Base-by-base conservation (phyloP, 2,113 vertebrate genomes). In the Fulmarus glacialis region DNA sequence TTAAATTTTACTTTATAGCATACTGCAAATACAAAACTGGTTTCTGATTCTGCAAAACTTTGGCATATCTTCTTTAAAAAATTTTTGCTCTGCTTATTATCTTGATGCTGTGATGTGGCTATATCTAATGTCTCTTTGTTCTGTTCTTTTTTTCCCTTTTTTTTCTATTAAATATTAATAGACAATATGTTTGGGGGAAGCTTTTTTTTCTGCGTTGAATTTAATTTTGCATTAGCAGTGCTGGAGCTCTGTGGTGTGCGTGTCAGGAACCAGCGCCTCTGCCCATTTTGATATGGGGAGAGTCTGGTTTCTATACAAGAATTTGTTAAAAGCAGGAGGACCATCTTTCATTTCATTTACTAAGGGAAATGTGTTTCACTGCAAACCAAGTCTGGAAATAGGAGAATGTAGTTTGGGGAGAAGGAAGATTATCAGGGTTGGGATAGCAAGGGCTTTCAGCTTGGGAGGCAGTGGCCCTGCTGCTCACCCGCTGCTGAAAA, bases 401-500 rank as follows among this genome's bases (percentile, higher is more conserved):
- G 22, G 71, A 93, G 87, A 80, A 53, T 12, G 48, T n/a, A 58
- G 59, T 43, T 29, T 64, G 40, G 30, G 78, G 78, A 78, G 67
- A 89, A 79, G 45, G 83, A 48, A 68, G 68, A 83, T 52, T 55
- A 52, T 55, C 70, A 77, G 79, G 40, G 26, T 62, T 75, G 73
- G 89, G 70, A 40, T 64, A 55, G 88, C 15, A 19, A 79, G 9
- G 43, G 36, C 53, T 88, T 90, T 95, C 82, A 62, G 87, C 93
- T 32, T 95, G 93, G 95, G 96, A 93, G 91, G 89, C 84, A 72
- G 55, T 30, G 42, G 92, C 66, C 87, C 75, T 8, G 42, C 78
- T 93, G 96, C 96, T 96, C 90, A 92, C 89, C 78, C 7, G 38
- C 84, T 93, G 96, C 96, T 95, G 91, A 94, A 94, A 89, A 82